phyloP scores from a whole-genome alignment of 2,797 vertebrate species.

The Rhadinocentrus ornatus region DNA sequence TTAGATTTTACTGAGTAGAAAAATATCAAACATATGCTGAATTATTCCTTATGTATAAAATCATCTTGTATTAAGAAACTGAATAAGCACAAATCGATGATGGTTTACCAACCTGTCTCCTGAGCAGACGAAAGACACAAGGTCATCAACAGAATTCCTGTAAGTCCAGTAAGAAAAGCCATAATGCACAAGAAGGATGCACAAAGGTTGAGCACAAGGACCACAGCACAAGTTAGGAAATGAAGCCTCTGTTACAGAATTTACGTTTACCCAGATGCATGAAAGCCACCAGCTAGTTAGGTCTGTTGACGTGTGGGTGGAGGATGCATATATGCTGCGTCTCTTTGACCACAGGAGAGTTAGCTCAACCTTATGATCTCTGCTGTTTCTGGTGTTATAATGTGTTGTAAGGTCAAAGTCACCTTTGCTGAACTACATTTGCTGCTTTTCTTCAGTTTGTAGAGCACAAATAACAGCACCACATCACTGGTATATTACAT shows the following conservation, averaged over 20 bases:
- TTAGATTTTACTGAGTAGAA: too few species aligned
- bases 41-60: too few species aligned
- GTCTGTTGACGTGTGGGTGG: conserved; percentile 25
- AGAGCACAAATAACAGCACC: neutral
- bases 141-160: conserved; percentile 20
- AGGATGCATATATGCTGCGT: conserved; percentile 2
- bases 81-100: neutral
- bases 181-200: conserved; percentile 25
- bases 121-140: neutral
- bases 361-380: neutral
- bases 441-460: neutral
- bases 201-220: neutral
- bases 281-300: neutral
- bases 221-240: neutral
- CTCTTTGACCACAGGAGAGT: conserved; percentile 8
- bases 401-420: neutral
- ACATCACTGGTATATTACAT: neutral
- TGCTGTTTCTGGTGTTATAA: neutral
- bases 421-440: neutral
- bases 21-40: too few species aligned
- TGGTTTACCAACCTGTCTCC: conserved; percentile 29
- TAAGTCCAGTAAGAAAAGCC: conserved; percentile 12
- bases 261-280: neutral
- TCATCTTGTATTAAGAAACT: too few species aligned
- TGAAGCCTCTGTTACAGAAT: neutral